Evolutionary conservation across 2,797 vertebrate species (phyloP), one percentile per base, ranked within the genome.

Genomic region (Naso thynnoides): DNA sequence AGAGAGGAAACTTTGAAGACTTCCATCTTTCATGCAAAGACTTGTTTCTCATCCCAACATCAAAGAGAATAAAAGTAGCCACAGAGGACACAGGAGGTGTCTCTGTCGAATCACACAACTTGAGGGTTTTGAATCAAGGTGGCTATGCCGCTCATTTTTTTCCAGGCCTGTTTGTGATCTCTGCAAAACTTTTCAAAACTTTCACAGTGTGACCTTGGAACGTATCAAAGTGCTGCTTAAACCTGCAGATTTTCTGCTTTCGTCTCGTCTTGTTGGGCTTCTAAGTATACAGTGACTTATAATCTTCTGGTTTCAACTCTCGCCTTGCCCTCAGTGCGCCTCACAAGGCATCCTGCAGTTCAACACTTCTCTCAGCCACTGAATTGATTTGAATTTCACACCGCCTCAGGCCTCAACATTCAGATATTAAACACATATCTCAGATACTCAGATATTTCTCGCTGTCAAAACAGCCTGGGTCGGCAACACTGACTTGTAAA

Each of bases 41-140:
- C 89, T 87, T 90, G 92, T 93, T 93, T 92, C 89, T 90, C 83
- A 80, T 88, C 81, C 76, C 24, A 18, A 92, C 91, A 91, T 94
- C 91, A 95, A 93, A 94, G 88, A 52, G 49, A 75, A 54, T 48
- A 42, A 44, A 76, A 74, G 78, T 79, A 57, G 52, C 82, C 74
- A 76, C 75, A 76, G 84, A 93, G 86, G 90, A 89, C 76, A 70
- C 49, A 14, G 41, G 52, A 63, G 70, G 76, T 50, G 79, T 82
- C 87, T 88, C 78, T 39, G 84, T 81, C 52, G 57, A 76, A 86
- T 82, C 78, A 71, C 58, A 84, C 66, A 63, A 88, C 88, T 70
- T 82, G 29, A 23, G 81, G 79, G 61, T 79, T 81, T 71, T 63
- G 54, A 82, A 82, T 84, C 68, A 49, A 73, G 79, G 85, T 85